phyloP scores from a whole-genome alignment of 2,888 invertebrate genomes.

The Cryptus armator region DNA sequence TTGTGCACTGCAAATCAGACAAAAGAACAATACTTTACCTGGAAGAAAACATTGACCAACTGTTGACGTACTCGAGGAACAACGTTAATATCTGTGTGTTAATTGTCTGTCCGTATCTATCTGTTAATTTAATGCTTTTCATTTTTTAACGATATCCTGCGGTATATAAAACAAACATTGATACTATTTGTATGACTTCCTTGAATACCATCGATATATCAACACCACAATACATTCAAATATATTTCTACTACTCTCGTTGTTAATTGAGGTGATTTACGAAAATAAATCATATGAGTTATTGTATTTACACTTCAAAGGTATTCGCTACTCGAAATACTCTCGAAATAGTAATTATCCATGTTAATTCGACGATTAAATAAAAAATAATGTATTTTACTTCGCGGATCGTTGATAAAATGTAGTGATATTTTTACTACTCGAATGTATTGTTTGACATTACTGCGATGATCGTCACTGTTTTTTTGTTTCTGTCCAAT shows the following conservation, averaged over 20 bases:
- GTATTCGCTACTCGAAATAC: neutral
- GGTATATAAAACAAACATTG: neutral
- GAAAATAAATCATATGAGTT: neutral
- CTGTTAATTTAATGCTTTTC: too few species aligned
- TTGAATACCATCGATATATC: too few species aligned
- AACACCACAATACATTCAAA: neutral
- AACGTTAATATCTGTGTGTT: neutral
- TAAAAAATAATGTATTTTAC: neutral
- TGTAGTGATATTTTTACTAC: too few species aligned
- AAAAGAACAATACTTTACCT: conserved; percentile 87
- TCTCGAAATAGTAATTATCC: neutral
- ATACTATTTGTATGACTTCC: neutral
- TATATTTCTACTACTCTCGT: neutral
- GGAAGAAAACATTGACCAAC: conserved; percentile 88
- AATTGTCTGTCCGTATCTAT: too few species aligned
- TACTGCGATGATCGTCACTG: neutral
- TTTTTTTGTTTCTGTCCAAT: neutral
- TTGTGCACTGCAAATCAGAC: conserved; percentile 88
- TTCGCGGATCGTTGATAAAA: too few species aligned
- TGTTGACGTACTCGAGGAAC: conserved; percentile 26
- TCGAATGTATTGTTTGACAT: too few species aligned
- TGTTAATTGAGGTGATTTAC: neutral
- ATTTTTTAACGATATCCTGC: neutral
- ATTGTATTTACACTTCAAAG: neutral
- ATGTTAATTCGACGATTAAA: neutral